A percentile compares a stretch with the other conserved stretches of the same genome.
These are phyloP conservation scores for Drosophila ambigua DNA, from an alignment of 1,140 invertebrate species.

Conservation along the genomic window DNA sequence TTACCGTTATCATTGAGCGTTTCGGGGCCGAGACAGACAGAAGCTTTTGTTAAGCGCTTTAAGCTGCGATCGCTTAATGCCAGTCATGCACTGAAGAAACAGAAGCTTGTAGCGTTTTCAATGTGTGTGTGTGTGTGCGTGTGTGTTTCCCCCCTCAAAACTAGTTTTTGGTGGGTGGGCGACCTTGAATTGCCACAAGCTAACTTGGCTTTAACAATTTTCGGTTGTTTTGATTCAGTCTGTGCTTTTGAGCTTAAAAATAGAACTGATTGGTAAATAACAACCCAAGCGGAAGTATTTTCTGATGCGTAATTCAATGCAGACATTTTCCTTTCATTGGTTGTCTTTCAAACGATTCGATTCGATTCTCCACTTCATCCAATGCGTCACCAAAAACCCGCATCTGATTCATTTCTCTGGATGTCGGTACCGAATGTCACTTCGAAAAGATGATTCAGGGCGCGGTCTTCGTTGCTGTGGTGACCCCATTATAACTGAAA, in stretches of 20 bases:
- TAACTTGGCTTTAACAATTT: slow-evolving; percentile 28
- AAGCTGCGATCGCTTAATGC: slow-evolving; percentile 13
- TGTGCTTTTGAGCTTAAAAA: slow-evolving; percentile 20
- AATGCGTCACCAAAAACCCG: slow-evolving; percentile 44
- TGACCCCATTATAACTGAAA: slow-evolving; percentile 30
- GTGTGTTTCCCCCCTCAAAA: slow-evolving; percentile 34
- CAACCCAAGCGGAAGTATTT: slow-evolving; percentile 28
- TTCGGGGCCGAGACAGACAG: neutral
- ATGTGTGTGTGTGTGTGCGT: neutral
- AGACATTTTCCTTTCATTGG: neutral
- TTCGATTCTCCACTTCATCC: neutral
- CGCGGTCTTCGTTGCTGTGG: slow-evolving; percentile 17
- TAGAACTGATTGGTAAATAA: slow-evolving; percentile 22
- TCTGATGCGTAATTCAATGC: neutral
- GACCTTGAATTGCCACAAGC: slow-evolving; percentile 62
- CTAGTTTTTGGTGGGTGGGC: slow-evolving; percentile 53
- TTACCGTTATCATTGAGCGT: slow-evolving; percentile 24
- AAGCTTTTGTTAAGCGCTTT: slow-evolving; percentile 18
- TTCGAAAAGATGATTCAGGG: slow-evolving; percentile 56
- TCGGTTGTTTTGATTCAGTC: slow-evolving; percentile 35
- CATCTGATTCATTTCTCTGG: slow-evolving; percentile 26
- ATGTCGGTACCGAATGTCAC: slow-evolving; percentile 1
- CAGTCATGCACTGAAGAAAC: slow-evolving; percentile 19
- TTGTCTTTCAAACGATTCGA: neutral
- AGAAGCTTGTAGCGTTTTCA: slow-evolving; percentile 25